Evolutionary conservation across 2,113 vertebrate genomes (phyloP).

Genomic region (Tricholaema leucomelas): DNA sequence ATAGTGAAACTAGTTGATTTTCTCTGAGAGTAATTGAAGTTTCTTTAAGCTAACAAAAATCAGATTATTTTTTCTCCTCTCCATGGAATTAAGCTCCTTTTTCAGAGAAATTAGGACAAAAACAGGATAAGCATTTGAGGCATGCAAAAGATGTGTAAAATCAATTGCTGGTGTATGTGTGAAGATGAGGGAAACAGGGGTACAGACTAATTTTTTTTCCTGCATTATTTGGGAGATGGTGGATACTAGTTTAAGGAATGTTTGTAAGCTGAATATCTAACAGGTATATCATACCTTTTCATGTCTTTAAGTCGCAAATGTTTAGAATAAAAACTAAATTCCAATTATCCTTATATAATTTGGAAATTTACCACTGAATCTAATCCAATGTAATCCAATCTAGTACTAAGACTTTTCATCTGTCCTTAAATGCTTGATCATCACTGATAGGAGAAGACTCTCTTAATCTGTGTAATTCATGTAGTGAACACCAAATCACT

Average conservation of each 20-base stretch:
- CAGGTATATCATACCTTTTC: neutral
- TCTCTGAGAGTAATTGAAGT: neutral
- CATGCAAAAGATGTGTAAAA: neutral
- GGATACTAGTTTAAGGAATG: neutral
- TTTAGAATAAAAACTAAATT: neutral
- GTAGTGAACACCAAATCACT: neutral
- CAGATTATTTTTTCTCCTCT: neutral
- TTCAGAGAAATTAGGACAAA: neutral
- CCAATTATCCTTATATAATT: neutral
- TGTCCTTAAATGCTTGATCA: neutral
- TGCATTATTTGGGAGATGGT: neutral
- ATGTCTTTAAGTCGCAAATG: neutral
- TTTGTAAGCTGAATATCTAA: neutral
- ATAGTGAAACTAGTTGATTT: neutral
- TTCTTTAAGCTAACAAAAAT: neutral
- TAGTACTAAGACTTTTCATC: neutral
- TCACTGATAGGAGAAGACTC: neutral
- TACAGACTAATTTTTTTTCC: neutral
- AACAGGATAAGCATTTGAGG: neutral
- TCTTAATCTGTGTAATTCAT: neutral
- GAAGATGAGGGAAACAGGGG: neutral
- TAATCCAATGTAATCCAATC: neutral
- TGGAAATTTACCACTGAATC: neutral
- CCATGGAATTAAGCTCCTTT: neutral
- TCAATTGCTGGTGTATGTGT: neutral